Percentiles rank a stretch among this genome's conserved stretches.
Conservation (phyloP, 64 coral and sea anemone genomes). For the Anthopleura sola region DNA sequence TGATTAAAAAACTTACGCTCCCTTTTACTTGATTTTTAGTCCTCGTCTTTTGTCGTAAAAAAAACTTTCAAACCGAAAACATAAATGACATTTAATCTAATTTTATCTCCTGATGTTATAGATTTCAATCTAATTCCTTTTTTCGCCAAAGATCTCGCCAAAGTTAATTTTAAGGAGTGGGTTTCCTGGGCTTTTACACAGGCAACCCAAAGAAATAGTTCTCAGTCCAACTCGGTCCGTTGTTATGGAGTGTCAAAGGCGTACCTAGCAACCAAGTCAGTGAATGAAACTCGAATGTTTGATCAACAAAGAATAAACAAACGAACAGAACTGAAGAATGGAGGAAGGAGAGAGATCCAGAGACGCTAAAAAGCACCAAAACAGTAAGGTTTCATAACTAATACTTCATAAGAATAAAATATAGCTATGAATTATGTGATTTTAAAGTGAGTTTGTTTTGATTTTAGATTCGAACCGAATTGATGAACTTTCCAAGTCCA, state of each 20-base stretch:
- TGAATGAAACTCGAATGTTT: slow-evolving; percentile 5
- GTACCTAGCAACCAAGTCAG: slow-evolving; percentile 8
- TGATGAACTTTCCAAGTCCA: slow-evolving; percentile 62
- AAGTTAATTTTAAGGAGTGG: no score
- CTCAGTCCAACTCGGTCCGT: not conserved
- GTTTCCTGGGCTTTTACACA: not conserved
- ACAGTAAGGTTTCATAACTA: not conserved
- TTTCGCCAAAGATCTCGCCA: no score
- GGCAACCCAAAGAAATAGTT: not conserved
- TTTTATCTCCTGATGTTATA: no score
- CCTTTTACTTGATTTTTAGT: no score
- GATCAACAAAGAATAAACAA: not conserved
- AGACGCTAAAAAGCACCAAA: not conserved
- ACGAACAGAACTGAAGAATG: not conserved
- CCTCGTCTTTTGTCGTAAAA: no score
- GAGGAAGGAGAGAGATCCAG: slow-evolving; percentile 17
- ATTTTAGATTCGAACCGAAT: slow-evolving; percentile 21
- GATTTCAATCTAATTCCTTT: no score
- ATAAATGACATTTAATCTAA: no score
- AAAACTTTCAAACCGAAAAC: no score
- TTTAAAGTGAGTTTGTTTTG: not conserved
- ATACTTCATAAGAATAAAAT: not conserved
- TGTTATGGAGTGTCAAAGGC: not conserved
- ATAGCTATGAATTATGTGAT: no score
- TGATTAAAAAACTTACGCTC: no score